A percentile compares a stretch with the other conserved stretches of the same genome.
Conservation (phyloP, 2,888 invertebrate species). For the Girardia tigrina region DNA sequence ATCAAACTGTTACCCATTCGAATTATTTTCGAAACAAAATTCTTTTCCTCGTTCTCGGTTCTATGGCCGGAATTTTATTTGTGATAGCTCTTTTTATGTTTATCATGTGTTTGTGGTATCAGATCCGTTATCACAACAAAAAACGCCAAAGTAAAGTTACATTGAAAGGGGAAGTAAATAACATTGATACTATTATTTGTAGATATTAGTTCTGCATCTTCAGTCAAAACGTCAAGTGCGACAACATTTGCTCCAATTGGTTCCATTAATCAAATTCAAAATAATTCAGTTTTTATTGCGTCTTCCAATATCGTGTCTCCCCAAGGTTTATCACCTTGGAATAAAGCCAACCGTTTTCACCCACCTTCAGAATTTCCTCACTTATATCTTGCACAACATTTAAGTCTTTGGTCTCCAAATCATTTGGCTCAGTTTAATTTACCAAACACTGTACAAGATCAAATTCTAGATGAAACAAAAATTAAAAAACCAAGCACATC, state of each 20-base stretch:
- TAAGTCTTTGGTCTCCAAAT: conserved; percentile 17
- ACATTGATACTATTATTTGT: no score
- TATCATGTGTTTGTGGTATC: conserved; percentile 29
- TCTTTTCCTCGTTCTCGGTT: conserved; percentile 31
- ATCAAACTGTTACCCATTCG: neutral
- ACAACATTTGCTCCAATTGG: neutral
- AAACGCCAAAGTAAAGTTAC: neutral
- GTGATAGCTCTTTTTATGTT: conserved; percentile 16
- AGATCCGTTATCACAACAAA: conserved; percentile 13
- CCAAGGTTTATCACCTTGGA: neutral
- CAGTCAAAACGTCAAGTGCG: neutral
- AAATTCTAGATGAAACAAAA: neutral
- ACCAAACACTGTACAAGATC: neutral
- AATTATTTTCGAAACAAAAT: conserved; percentile 24
- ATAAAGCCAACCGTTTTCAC: neutral
- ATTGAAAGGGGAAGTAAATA: no score
- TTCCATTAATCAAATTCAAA: neutral
- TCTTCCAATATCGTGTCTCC: conserved; percentile 7
- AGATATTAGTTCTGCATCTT: neutral
- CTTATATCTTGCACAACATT: conserved; percentile 10
- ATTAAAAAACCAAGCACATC: neutral
- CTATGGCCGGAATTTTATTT: conserved; percentile 24
- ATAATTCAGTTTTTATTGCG: conserved; percentile 5
- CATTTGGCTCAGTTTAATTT: conserved; percentile 16
- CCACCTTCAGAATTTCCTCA: neutral